Evolutionary conservation across 1,140 invertebrate species (phyloP).

Genomic region (Micrasema minimum): DNA sequence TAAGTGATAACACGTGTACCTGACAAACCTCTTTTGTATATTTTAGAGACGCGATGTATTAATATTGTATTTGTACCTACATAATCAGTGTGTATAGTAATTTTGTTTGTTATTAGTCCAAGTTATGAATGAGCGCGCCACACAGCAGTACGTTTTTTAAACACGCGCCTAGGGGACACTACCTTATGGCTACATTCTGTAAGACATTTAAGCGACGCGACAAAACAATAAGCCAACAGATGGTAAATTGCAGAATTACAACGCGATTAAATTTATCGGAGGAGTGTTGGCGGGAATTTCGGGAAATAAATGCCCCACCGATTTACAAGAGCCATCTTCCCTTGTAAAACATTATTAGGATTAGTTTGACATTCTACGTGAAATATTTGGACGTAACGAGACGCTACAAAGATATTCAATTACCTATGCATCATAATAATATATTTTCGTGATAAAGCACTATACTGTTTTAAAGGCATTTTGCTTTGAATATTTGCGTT

Average conservation of each 20-base stretch:
- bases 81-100: neutral
- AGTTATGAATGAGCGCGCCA: too few relatives aligned
- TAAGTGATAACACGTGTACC: too few relatives aligned
- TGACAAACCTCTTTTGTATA: too few relatives aligned
- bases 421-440: too few relatives aligned
- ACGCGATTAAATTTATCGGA: slow-evolving; percentile 33
- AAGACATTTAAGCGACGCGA: slow-evolving; percentile 37
- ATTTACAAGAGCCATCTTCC: slow-evolving; percentile 32
- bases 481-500: neutral
- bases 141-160: neutral
- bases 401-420: too few relatives aligned
- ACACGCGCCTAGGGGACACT: neutral
- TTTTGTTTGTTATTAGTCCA: neutral
- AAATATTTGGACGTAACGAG: slow-evolving; percentile 5
- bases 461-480: neutral
- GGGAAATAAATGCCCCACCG: slow-evolving; percentile 25
- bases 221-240: slow-evolving; percentile 41
- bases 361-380: slow-evolving; percentile 5
- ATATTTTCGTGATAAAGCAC: too few relatives aligned
- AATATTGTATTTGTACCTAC: neutral
- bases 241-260: slow-evolving; percentile 40
- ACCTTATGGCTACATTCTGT: slow-evolving; percentile 34
- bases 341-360: slow-evolving; percentile 18
- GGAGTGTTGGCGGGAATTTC: slow-evolving; percentile 24
- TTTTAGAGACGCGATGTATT: too few relatives aligned